Evolutionary conservation across 2,113 vertebrate genomes (phyloP).

Genomic region (Cinclus mexicanus): DNA sequence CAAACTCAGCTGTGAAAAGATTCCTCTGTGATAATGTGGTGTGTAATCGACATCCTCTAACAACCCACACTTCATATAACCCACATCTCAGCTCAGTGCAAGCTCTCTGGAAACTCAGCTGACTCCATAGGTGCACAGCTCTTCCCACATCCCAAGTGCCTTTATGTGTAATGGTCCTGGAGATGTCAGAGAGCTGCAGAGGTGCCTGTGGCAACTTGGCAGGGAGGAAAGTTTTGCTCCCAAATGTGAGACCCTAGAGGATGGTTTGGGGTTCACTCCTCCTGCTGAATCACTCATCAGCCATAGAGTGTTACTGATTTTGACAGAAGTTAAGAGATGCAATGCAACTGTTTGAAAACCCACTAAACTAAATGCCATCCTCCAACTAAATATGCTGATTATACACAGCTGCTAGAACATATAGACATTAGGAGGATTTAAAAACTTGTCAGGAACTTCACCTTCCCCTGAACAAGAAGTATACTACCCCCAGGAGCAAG

Average conservation of each 20-base stretch:
- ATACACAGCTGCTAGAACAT: neutral
- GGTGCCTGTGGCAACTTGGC: fast-evolving
- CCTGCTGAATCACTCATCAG: neutral
- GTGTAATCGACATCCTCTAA: neutral
- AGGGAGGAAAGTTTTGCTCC: neutral
- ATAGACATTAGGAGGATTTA: neutral
- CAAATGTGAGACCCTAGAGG: fast-evolving
- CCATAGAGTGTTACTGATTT: neutral
- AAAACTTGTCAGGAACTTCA: neutral
- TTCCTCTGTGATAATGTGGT: neutral
- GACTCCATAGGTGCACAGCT: neutral
- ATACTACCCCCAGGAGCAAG: neutral
- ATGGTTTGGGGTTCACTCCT: neutral
- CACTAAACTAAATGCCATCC: neutral
- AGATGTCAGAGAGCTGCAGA: neutral
- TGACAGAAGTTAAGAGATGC: neutral
- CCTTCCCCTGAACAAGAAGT: neutral
- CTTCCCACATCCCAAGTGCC: neutral
- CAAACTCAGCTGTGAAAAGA: neutral
- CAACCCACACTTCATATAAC: neutral
- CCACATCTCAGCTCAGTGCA: neutral
- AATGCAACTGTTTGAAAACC: neutral
- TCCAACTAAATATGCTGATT: neutral
- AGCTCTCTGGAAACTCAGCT: neutral
- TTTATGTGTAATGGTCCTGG: neutral